Base-by-base conservation (phyloP, 1,140 invertebrate genomes). In the Drosophila bipectinata region DNA sequence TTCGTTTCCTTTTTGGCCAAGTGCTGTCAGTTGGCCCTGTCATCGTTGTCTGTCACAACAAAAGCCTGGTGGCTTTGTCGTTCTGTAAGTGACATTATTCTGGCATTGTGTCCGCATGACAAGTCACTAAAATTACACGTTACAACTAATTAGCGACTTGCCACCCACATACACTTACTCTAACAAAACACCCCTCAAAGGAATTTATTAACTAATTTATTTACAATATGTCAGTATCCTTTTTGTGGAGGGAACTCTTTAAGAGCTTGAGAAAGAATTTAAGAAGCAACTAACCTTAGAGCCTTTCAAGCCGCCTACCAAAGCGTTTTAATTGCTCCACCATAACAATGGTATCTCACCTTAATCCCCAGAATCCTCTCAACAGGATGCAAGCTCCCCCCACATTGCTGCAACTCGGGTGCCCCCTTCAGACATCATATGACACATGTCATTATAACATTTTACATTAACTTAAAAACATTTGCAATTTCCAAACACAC, bases 381-480 rank as follows among this genome's bases (percentile, higher is more conserved):
- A 21, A 37, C 14, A 32, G 14, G 12, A 28, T 15, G 9, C 7
- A 52, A 72, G 37, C 21, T 54, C 10, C 18, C 52, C 55, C 32
- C 30, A 47, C 39, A 64, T 59, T 18, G 51, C 32, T 41, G 15
- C 30, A 54, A 53, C 37, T 45, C 32, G 30, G 10, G 44, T 52
- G 51, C 56, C 48, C 34, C 41, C 68, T 60, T 72, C 68, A 71
- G 64, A 60, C 56, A 62, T 56, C 63, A 12, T 58, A 32, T 68
- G 83, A 85, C 82, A 88, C 78, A 85, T 88, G 82, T 88, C 82
- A 82, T 85, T 85, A 87, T 82, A 69, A 66, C 64, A 78, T 88
- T 87, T 75, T 82, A 88, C 82, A 88, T 87, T 87, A 88, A 87
- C 78, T 87, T 82, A 76, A 87, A 85, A 87, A 88, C 82, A 87